Percentiles rank a stretch among this genome's conserved stretches.
Evolutionary conservation across 1,140 invertebrate genomes (phyloP).

Genomic region (Dreissena rostriformis): DNA sequence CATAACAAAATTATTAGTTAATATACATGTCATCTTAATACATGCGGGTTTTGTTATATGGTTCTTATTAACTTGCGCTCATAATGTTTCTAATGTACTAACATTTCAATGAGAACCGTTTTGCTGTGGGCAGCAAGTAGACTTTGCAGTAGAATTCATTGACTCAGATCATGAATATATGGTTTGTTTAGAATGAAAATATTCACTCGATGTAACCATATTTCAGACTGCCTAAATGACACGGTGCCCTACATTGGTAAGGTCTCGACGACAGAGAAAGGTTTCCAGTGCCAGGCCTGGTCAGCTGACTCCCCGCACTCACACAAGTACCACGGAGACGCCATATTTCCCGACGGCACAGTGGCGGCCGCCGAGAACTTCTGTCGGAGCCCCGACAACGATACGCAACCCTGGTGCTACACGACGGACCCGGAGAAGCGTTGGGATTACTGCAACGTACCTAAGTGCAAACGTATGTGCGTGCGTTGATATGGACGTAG

Average conservation of each 20-base stretch:
- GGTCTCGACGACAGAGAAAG: conserved; percentile 54
- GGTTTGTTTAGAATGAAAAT: too few relatives aligned
- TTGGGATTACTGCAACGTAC: conserved; percentile 59
- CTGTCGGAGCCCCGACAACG: conserved; percentile 96
- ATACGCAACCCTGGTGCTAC: conserved; percentile 97
- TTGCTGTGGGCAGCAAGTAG: too few relatives aligned
- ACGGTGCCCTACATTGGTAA: conserved; percentile 48
- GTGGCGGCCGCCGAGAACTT: conserved; percentile 93
- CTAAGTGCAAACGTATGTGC: conserved; percentile 42
- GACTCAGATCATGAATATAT: too few relatives aligned
- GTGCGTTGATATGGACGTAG: too few relatives aligned
- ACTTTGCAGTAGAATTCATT: too few relatives aligned
- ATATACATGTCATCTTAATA: too few relatives aligned
- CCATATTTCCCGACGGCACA: conserved; percentile 91
- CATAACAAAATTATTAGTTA: too few relatives aligned
- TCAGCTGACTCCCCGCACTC: conserved; percentile 54
- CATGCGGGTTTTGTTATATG: too few relatives aligned
- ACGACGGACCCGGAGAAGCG: conserved; percentile 87
- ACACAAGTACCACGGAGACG: conserved; percentile 81
- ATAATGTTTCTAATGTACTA: too few relatives aligned
- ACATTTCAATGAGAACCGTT: too few relatives aligned
- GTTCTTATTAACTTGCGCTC: too few relatives aligned
- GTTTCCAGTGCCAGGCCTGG: conserved; percentile 66
- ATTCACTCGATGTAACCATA: too few relatives aligned
- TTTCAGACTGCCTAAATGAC: conserved; percentile 7